Conservation (phyloP, 2,888 invertebrate genomes). For the Pachydiplax longipennis region DNA sequence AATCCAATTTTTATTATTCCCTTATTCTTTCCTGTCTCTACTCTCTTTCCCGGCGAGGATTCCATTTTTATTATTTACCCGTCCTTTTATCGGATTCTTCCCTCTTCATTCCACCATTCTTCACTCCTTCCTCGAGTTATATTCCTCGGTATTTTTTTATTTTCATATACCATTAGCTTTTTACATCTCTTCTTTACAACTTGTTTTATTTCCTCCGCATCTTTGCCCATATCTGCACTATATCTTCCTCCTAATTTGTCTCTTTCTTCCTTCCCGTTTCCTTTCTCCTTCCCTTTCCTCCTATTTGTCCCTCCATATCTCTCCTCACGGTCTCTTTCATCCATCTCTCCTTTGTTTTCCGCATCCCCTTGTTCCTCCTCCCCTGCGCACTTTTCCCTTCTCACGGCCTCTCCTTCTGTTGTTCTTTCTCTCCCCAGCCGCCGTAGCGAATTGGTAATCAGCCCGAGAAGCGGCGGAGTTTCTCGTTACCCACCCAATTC, state of each 20-base stretch:
- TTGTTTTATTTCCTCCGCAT: background rate
- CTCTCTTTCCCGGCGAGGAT: background rate
- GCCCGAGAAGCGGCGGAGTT: slow-evolving; percentile 33
- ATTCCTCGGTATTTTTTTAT: background rate
- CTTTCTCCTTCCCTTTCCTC: background rate
- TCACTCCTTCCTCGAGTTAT: background rate
- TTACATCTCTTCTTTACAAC: background rate
- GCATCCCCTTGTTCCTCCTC: background rate
- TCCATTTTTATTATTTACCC: background rate
- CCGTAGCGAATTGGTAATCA: slow-evolving; percentile 40
- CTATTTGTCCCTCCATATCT: background rate
- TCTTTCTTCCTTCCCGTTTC: background rate
- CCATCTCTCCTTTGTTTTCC: background rate
- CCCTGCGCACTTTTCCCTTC: background rate
- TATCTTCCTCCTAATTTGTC: background rate
- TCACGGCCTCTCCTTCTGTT: background rate
- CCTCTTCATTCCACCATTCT: background rate
- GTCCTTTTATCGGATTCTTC: background rate
- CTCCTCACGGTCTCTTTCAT: background rate
- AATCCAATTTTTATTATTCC: slow-evolving; percentile 1
- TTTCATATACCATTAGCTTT: background rate
- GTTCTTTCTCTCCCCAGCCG: slow-evolving; percentile 40
- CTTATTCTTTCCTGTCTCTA: background rate
- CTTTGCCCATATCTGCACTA: background rate
- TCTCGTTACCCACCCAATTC: slow-evolving; percentile 44